Evolutionary conservation across 2,113 vertebrate genomes (phyloP).

Genomic region (Nyctibius bracteatus): DNA sequence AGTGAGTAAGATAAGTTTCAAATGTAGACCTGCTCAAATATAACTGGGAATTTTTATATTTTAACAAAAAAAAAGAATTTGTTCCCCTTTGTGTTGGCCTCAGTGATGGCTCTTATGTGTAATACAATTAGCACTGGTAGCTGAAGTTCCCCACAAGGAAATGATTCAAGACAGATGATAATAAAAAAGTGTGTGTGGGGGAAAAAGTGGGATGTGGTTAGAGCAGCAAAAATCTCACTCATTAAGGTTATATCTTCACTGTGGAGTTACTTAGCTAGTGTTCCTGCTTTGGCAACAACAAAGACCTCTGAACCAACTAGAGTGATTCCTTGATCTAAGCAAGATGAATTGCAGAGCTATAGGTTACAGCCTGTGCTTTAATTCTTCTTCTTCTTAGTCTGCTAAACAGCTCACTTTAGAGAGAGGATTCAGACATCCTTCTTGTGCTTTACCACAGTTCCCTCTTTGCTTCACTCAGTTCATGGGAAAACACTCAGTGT

Average conservation of each 20-base stretch:
- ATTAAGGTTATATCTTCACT: not conserved
- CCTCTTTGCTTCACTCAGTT: not conserved
- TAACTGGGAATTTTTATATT: slow-evolving; percentile 35
- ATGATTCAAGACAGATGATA: slow-evolving; percentile 71
- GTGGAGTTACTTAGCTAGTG: not conserved
- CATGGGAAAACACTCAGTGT: not conserved
- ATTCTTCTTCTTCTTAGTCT: not conserved
- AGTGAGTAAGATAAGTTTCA: slow-evolving; percentile 34
- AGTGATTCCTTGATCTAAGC: not conserved
- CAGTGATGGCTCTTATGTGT: slow-evolving; percentile 13
- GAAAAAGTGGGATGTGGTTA: not conserved
- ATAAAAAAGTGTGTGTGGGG: slow-evolving; percentile 50
- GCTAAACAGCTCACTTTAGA: not conserved
- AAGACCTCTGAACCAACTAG: not conserved
- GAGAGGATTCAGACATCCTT: not conserved
- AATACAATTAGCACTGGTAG: slow-evolving; percentile 61
- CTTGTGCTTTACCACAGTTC: not conserved
- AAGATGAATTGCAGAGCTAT: not conserved
- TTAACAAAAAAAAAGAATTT: slow-evolving; percentile 54
- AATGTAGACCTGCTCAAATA: slow-evolving; percentile 22
- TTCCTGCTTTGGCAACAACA: not conserved
- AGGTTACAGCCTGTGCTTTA: not conserved
- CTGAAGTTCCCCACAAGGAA: slow-evolving; percentile 59
- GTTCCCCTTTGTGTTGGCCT: slow-evolving; percentile 26
- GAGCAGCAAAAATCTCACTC: not conserved